phyloP scores from a whole-genome alignment of 2,113 vertebrate species.

The Thryonomys swinderianus region DNA sequence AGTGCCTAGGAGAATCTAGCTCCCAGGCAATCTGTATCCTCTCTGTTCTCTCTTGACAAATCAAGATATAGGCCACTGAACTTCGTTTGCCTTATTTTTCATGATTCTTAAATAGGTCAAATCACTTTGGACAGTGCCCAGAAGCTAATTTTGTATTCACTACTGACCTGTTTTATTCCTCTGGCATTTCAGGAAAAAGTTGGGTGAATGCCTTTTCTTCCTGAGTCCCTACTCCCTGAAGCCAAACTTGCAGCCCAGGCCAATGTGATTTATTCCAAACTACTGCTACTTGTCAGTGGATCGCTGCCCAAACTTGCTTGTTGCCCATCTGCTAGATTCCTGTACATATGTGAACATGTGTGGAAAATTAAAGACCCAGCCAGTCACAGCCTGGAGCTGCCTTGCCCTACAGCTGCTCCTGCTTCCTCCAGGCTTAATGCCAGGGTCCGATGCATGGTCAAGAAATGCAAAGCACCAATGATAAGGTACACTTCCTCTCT shows the following conservation, averaged over 20 bases:
- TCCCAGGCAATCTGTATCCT: slow-evolving; percentile 64
- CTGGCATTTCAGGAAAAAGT: slow-evolving; percentile 85
- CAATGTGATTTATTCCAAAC: slow-evolving; percentile 85
- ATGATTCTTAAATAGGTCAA: slow-evolving; percentile 88
- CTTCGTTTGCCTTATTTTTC: slow-evolving; percentile 83
- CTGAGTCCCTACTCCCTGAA: slow-evolving; percentile 80
- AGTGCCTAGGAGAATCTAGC: slow-evolving; percentile 78
- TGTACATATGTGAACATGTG: slow-evolving; percentile 51
- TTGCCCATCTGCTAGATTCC: slow-evolving; percentile 58
- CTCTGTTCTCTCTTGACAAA: slow-evolving; percentile 82
- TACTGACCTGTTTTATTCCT: slow-evolving; percentile 87
- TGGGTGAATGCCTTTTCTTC: slow-evolving; percentile 85
- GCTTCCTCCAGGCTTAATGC: background rate
- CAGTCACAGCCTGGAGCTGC: slow-evolving; percentile 1
- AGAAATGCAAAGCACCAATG: background rate
- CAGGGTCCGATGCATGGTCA: background rate
- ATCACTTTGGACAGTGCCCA: slow-evolving; percentile 86
- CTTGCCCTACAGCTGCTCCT: slow-evolving; percentile 30
- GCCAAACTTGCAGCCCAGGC: slow-evolving; percentile 78
- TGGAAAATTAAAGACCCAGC: slow-evolving; percentile 56
- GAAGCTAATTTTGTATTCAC: slow-evolving; percentile 88
- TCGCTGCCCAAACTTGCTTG: slow-evolving; percentile 50
- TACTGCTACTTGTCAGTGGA: slow-evolving; percentile 74
- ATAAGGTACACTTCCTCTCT: slow-evolving; percentile 1
- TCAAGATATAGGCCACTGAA: slow-evolving; percentile 83